Evolutionary conservation across 2,888 invertebrate species (phyloP).

Genomic region (Dicyrtoma fusca): DNA sequence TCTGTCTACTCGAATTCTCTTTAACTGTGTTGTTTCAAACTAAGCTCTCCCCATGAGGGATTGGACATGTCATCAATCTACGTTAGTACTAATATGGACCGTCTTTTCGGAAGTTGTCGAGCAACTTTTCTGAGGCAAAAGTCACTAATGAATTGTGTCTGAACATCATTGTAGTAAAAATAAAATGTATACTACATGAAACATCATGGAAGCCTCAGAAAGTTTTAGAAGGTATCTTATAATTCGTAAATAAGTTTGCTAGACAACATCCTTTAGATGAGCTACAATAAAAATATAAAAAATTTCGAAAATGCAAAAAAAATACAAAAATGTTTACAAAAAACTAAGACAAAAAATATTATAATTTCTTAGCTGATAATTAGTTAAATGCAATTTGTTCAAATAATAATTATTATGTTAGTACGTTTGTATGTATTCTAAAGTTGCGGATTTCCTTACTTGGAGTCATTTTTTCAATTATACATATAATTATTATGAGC

Average conservation of each 20-base stretch:
- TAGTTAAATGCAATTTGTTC: not conserved
- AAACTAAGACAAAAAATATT: constrained; percentile 16
- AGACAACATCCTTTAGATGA: constrained; percentile 14
- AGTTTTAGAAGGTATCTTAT: not conserved
- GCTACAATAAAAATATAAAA: constrained; percentile 18
- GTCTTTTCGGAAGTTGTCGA: constrained; percentile 13
- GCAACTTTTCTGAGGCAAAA: not conserved
- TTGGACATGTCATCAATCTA: constrained; percentile 20
- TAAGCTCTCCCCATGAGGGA: constrained; percentile 28
- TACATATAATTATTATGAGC: constrained; percentile 9
- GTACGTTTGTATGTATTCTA: constrained; percentile 15
- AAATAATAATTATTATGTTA: constrained; percentile 15
- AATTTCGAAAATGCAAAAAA: constrained; percentile 11
- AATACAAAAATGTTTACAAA: constrained; percentile 2
- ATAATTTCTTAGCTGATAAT: constrained; percentile 2
- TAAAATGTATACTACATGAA: not conserved
- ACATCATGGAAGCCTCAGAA: not conserved
- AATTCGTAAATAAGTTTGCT: not conserved
- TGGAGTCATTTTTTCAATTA: not conserved
- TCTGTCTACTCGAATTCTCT: constrained; percentile 22
- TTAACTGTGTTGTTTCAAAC: constrained; percentile 30
- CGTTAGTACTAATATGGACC: not conserved
- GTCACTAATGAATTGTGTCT: too few species aligned
- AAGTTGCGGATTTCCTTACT: constrained; percentile 10
- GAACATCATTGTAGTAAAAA: not conserved